phyloP scores from a whole-genome alignment of 2,888 invertebrate species.

The Didymodactylos carnosus region DNA sequence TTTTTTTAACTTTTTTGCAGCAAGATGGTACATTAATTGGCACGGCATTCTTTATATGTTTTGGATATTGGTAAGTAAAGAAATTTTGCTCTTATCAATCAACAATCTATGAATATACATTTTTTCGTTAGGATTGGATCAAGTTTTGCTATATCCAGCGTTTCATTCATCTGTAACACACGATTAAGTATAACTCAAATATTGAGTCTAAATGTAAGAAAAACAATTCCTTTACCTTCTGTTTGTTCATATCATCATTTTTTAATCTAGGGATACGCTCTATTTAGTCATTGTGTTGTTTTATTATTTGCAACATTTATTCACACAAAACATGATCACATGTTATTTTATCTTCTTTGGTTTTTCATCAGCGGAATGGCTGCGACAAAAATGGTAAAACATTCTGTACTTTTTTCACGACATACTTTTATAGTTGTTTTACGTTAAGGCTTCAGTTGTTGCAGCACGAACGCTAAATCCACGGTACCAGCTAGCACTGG shows the following conservation, averaged over 20 bases:
- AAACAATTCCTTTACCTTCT: background rate
- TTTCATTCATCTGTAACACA: conserved; percentile 33
- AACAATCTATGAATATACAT: no score
- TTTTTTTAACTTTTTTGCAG: conserved; percentile 20
- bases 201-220: conserved; percentile 9
- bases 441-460: no score
- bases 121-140: no score
- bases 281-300: conserved; percentile 36
- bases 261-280: conserved; percentile 36
- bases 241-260: background rate
- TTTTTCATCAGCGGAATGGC: conserved; percentile 33
- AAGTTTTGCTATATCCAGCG: conserved; percentile 30
- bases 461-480: background rate
- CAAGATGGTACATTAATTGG: conserved; percentile 39
- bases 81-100: no score
- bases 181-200: conserved; percentile 21
- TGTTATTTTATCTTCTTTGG: conserved; percentile 35
- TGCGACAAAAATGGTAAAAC: conserved; percentile 34
- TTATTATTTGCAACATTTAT: conserved; percentile 34
- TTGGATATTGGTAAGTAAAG: conserved; percentile 38
- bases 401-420: conserved; percentile 16
- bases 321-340: conserved; percentile 35
- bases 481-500: conserved; percentile 28
- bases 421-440: background rate
- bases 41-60: conserved; percentile 37